Base-by-base conservation (phyloP, 2,888 invertebrate species). In the Leistus spinibarbis region DNA sequence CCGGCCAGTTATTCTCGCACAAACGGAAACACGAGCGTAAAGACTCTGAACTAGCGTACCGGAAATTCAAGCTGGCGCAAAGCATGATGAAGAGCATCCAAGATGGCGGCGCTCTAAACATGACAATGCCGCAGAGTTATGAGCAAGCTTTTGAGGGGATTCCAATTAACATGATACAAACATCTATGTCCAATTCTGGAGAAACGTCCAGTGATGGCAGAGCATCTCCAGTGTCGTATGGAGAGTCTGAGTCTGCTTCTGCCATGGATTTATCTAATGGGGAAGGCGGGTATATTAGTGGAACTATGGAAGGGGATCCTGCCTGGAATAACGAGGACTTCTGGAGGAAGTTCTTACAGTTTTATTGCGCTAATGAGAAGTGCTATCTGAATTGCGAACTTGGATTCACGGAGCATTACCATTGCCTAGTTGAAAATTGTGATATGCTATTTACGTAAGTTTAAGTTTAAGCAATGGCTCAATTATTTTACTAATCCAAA, bases 21-120 rank as follows among this genome's bases (percentile, higher is more conserved):
- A 98, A 98, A 87, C 91, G 98, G 73, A 98, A 98, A 83, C 99
- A 99, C 85, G 98, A 99, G 85, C 91, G 98, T 66, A 93, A 95
- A 82, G 97, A 97, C 81, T 94, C 95, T 40, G 98, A 98, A 83
- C 89, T 95, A 84, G 95, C 93, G 4, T 95, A 95, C 86, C 89
- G 95, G 84, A 94, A 90, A 84, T 93, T 90, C 85, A 90, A 91
- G 84, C 84, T 91, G 77, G 85, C 86, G 2, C 89, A 89, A 81
- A 88, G 85, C 85, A 90, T 87, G 89, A 89, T 84, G 84, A 83
- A 90, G 78, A 88, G 89, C 3, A 87, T 90, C 74, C 88, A 90
- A 74, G 87, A 88, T 13, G 86, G 89, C 1, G 85, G 88, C 3
- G 54, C 54, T 5, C 22, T 72, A 16, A 68, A 68, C 40, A 68